Evolutionary conservation across 2,113 vertebrate genomes (phyloP), one percentile per base, ranked within the genome.

Genomic region (Oryzias javanicus): DNA sequence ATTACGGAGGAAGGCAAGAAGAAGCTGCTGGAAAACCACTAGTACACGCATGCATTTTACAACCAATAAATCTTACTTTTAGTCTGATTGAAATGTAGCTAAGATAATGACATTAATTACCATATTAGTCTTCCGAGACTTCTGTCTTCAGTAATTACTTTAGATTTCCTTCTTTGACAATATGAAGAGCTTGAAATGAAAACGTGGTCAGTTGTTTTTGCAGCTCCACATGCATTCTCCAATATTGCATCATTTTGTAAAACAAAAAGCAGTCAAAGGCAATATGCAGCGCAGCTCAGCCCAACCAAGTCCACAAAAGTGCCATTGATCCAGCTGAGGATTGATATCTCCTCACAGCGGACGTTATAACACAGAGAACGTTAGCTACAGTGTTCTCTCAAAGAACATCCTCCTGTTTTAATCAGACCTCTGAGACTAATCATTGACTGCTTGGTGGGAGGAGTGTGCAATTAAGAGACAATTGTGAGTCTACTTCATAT

Each of bases 261-360:
- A 69, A 76, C 62, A 45, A 70, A 60, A 54, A 49, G 74, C 67
- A 79, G 52, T 67, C 53, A 76, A 51, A 70, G 70, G 71, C 56
- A 64, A 79, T 70, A 61, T 27, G 67, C 54, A 67, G 75, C 64
- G 79, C 66, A 24, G 62, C 70, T 82, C 52, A 80, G 61, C 64
- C 62, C 60, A 79, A 69, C n/a, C 46, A 47, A 18, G 46, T 46
- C 44, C 48, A 80, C 64, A 78, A 80, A 61, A 80, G 69, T 84
- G 81, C 77, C 80, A 81, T 69, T 70, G 71, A 80, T 82, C 74
- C 54, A 78, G 62, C 67, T 65, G 40, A 64, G 78, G 73, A 84
- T 81, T 84, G 72, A 64, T 63, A 74, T 49, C 54, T 64, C n/a
- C 66, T 77, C 74, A 76, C 4, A 29, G 55, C 18, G 55, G 70